Conservation (phyloP, 2,888 invertebrate species). For the Marasmarcha lunaedactyla region DNA sequence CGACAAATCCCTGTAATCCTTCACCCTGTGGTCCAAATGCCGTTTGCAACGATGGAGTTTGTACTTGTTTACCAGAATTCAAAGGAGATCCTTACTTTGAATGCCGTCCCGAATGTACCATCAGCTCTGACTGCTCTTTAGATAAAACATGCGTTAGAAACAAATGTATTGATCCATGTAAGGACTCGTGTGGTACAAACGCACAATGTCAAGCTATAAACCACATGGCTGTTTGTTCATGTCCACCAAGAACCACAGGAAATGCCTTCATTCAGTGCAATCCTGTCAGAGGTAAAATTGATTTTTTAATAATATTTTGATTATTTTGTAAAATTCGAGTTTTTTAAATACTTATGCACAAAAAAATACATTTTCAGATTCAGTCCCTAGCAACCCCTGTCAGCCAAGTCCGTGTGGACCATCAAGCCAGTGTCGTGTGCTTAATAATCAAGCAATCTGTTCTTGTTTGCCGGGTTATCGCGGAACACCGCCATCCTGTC, state of each 20-base stretch:
- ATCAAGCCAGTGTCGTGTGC: constrained; percentile 72
- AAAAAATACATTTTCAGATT: no score
- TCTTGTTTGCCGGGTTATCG: constrained; percentile 74
- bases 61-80: constrained; percentile 72
- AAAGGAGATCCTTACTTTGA: constrained; percentile 77
- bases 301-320: neutral
- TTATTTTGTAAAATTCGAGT: neutral
- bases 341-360: no score
- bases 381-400: constrained; percentile 66
- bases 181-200: constrained; percentile 80
- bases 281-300: constrained; percentile 58
- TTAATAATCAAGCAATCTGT: constrained; percentile 75
- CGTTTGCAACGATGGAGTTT: constrained; percentile 68
- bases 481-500: constrained; percentile 77
- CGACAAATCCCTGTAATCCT: constrained; percentile 71
- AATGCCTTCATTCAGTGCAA: constrained; percentile 79
- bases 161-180: constrained; percentile 79
- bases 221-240: constrained; percentile 83
- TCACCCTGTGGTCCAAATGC: constrained; percentile 77
- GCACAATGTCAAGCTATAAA: constrained; percentile 80
- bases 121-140: constrained; percentile 78
- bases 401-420: constrained; percentile 74
- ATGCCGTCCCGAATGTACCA: constrained; percentile 80
- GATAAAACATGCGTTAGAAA: constrained; percentile 78
- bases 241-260: constrained; percentile 77